Base-by-base conservation (phyloP, 2,797 vertebrate genomes). In the Chromis chromis region DNA sequence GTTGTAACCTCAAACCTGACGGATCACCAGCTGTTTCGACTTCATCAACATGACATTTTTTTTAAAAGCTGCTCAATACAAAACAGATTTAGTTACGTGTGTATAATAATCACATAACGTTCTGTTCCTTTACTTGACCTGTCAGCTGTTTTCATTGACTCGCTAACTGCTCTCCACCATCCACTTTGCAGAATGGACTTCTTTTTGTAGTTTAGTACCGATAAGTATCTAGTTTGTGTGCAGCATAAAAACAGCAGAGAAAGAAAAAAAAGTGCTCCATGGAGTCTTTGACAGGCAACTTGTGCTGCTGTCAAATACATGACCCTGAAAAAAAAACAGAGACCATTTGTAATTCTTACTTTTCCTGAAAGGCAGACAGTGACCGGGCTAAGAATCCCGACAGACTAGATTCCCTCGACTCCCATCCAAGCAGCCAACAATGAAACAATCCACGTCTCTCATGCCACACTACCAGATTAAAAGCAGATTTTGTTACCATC, bases 401-500 rank as follows among this genome's bases (percentile, higher is more conserved):
- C 60, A 2, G 61, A 87, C 81, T 17, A 77, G 70, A 93, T 89
- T 89, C 81, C 70, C 74, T 55, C 12, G 59, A 76, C 55, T 70
- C 19, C 4, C 31, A 46, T 70, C 24, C 67, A 67, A 72, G 60
- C 46, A 44, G 31, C 53, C 49, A 55, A 57, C 46, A 33, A 44
- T 44, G 14, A 77, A 66, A 86, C 84, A 59, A 83, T 76, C 42
- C 46, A 42, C 22, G 59, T 60, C 74, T 79, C 74, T 70, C 78
- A 52, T 50, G 52, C 58, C 44, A 27, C 46, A 44, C 49, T 22
- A 31, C n/a, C 52, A 74, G 66, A 85, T 87, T 85, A 81, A 67
- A 74, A 25, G 19, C 21, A 22, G 86, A 80, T 91, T 74, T 69
- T 62, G 82, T 93, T 93, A 81, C 91, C 0, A 24, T 66, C 62